These are phyloP conservation scores for Motacilla tschutschensis DNA, from an alignment of 2,113 vertebrate species.

Conservation along the genomic window DNA sequence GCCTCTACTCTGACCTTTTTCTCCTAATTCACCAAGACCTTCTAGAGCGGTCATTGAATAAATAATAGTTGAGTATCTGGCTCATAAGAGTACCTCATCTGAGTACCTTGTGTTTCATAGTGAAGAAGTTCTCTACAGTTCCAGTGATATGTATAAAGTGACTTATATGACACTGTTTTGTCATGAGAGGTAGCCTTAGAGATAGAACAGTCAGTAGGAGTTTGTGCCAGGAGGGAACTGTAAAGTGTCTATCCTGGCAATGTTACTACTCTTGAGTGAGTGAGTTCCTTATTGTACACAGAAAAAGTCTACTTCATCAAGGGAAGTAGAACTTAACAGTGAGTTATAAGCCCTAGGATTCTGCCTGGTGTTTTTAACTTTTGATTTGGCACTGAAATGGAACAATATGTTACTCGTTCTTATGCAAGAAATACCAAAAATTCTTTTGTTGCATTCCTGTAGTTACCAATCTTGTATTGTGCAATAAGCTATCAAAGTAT, in stretches of 20 bases:
- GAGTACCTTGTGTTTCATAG: not conserved
- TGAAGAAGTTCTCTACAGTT: not conserved
- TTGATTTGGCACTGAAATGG: not conserved
- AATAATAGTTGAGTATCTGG: not conserved
- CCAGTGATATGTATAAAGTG: not conserved
- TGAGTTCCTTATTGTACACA: not conserved
- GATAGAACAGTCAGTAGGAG: not conserved
- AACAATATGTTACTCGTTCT: not conserved
- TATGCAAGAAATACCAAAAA: constrained; percentile 27
- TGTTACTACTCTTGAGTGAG: not conserved
- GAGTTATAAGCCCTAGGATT: not conserved
- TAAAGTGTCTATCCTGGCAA: not conserved
- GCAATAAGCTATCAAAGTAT: constrained; percentile 21
- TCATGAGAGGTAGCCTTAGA: not conserved
- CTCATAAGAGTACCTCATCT: not conserved
- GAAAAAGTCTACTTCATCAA: not conserved
- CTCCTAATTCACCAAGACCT: not conserved
- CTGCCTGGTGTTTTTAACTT: constrained; percentile 18
- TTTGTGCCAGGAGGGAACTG: not conserved
- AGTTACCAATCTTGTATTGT: not conserved
- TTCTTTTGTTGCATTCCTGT: constrained; percentile 20
- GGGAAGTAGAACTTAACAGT: not conserved
- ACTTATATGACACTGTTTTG: not conserved
- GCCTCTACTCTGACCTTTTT: not conserved
- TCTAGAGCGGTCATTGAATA: not conserved